Percentiles rank a stretch among this genome's conserved stretches.
Evolutionary conservation across 1,140 invertebrate species (phyloP).

Genomic region (Magallana ariakensis): DNA sequence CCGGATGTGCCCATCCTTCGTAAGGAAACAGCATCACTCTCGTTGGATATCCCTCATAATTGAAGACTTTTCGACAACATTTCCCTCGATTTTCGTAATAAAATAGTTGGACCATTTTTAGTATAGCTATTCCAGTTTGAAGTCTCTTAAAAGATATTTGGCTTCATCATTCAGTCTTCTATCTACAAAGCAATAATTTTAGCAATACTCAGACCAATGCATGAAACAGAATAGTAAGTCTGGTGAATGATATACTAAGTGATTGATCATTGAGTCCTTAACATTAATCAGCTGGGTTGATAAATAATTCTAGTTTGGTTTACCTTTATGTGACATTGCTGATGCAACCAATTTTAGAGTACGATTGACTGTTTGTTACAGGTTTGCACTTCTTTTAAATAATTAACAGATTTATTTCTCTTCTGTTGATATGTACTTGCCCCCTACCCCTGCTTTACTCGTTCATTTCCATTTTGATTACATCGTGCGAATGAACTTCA

Average conservation of each 20-base stretch:
- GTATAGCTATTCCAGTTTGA: neutral
- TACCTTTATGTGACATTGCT: neutral
- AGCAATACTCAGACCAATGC: neutral
- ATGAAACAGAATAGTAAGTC: neutral
- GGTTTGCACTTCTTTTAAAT: no score
- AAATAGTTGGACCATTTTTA: slow-evolving; percentile 85
- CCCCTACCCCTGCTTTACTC: no score
- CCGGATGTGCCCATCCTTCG: slow-evolving; percentile 90
- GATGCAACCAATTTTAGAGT: neutral
- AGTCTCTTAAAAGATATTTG: neutral
- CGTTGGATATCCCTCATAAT: slow-evolving; percentile 86
- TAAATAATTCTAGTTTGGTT: neutral
- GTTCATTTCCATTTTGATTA: no score
- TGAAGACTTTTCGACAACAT: slow-evolving; percentile 86
- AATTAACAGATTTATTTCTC: no score
- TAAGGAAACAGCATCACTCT: slow-evolving; percentile 91
- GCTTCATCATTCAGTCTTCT: slow-evolving; percentile 11
- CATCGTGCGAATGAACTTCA: no score
- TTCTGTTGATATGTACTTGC: no score
- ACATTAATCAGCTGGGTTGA: neutral
- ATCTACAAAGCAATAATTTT: neutral
- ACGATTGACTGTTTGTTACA: neutral
- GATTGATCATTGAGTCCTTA: neutral
- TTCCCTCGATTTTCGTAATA: slow-evolving; percentile 87
- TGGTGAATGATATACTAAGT: neutral